A percentile compares a stretch with the other conserved stretches of the same genome.
Conservation (phyloP, 2,797 vertebrate species). For the Anguilla obscura region DNA sequence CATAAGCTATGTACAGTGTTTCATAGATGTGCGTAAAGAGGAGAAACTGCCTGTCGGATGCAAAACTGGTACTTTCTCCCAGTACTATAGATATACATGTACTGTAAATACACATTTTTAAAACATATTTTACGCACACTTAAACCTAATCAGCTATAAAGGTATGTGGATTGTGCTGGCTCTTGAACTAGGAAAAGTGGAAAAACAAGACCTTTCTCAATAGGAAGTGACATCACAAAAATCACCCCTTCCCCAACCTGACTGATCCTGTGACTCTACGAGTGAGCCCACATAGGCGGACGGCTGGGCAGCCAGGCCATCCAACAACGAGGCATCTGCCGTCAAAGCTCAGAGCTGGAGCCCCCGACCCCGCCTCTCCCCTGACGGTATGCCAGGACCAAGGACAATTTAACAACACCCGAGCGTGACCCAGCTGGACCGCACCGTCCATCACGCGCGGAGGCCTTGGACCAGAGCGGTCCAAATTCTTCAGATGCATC, state of each 20-base stretch:
- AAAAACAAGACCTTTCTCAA: not conserved
- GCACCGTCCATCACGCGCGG: slow-evolving; percentile 54
- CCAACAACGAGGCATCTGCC: not conserved
- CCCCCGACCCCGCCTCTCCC: not conserved
- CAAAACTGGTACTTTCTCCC: too few species aligned
- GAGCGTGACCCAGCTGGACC: slow-evolving; percentile 30
- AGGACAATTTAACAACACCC: slow-evolving; percentile 41
- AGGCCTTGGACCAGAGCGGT: slow-evolving; percentile 46
- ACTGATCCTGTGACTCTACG: not conserved
- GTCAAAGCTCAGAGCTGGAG: not conserved
- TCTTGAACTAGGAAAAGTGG: not conserved
- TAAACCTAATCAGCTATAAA: not conserved
- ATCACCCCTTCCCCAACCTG: not conserved
- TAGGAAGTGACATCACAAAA: slow-evolving; percentile 1
- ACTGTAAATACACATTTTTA: not conserved
- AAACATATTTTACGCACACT: not conserved
- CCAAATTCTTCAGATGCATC: slow-evolving; percentile 55
- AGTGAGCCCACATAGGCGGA: not conserved
- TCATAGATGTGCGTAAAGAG: too few species aligned
- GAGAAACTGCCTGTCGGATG: too few species aligned
- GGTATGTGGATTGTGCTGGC: not conserved
- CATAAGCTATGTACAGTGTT: too few species aligned
- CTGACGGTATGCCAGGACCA: not conserved
- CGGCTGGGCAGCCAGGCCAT: not conserved
- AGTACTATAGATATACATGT: too few species aligned